These are phyloP conservation scores for Eucidaris tribuloides DNA, from an alignment of 35 echinoderm and acorn worm genomes.

Conservation along the genomic window DNA sequence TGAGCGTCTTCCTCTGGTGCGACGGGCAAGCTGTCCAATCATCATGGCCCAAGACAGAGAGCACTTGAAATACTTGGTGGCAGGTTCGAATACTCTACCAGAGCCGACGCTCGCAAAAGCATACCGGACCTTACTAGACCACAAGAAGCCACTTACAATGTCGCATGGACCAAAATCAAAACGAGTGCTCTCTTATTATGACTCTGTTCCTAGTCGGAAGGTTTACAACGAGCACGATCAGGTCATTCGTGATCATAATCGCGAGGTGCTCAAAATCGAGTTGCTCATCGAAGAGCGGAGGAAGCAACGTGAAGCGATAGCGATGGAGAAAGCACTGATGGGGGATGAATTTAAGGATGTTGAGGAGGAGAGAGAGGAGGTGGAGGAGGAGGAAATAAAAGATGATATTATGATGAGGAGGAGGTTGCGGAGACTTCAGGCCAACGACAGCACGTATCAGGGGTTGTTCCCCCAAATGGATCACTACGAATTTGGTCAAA, in stretches of 20 bases:
- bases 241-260: neutral
- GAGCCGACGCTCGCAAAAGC: neutral
- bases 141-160: neutral
- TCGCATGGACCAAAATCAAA: neutral
- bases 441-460: slow-evolving; percentile 5
- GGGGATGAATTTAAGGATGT: neutral
- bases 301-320: slow-evolving; percentile 10
- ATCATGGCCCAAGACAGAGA: slow-evolving; percentile 1
- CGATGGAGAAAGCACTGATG: neutral
- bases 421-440: neutral
- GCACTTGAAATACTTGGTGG: slow-evolving; percentile 9
- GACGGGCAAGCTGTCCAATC: slow-evolving; percentile 11
- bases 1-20: neutral
- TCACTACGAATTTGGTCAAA: slow-evolving; percentile 11
- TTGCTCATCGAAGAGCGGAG: slow-evolving; percentile 8
- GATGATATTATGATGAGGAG: slow-evolving; percentile 18
- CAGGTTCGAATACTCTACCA: neutral
- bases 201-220: slow-evolving; percentile 6
- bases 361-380: neutral
- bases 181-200: slow-evolving; percentile 6
- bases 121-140: neutral
- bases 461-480: slow-evolving; percentile 8
- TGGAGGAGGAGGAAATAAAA: neutral
- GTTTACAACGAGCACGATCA: slow-evolving; percentile 15
- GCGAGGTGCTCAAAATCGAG: neutral